A percentile compares a stretch with the other conserved stretches of the same genome.
These are phyloP conservation scores for Coregonus clupeaformis DNA, from an alignment of 2,113 vertebrate genomes.

Conservation along the genomic window DNA sequence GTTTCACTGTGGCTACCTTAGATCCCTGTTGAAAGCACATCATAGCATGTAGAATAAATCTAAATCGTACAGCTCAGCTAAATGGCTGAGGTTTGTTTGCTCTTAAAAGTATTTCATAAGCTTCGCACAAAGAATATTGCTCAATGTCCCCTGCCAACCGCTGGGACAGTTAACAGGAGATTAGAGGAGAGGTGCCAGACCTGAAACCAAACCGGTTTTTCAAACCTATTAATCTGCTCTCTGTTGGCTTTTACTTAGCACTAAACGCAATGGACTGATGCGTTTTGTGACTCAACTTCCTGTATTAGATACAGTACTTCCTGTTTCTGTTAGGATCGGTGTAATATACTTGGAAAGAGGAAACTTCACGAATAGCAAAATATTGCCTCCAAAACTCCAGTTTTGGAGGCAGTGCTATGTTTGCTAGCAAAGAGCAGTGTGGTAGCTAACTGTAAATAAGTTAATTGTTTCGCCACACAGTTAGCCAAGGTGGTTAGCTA, in stretches of 20 bases:
- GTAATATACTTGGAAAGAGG: too few relatives aligned
- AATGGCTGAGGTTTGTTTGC: conserved; percentile 39
- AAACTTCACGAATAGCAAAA: too few relatives aligned
- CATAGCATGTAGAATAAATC: conserved; percentile 28
- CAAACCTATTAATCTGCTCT: conserved; percentile 39
- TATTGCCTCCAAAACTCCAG: too few relatives aligned
- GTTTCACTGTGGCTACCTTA: conserved; percentile 26
- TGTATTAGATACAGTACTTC: conserved; percentile 21
- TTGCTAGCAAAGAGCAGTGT: too few relatives aligned
- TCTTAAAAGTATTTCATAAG: conserved; percentile 49
- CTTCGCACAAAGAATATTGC: conserved; percentile 55
- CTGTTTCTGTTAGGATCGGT: conserved; percentile 29
- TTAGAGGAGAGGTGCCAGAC: conserved; percentile 41
- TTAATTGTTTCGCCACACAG: too few relatives aligned
- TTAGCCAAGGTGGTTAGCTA: too few relatives aligned
- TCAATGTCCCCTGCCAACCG: conserved; percentile 35
- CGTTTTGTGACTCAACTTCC: conserved; percentile 23
- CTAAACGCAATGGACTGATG: conserved; percentile 19
- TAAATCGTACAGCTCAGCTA: conserved; percentile 25
- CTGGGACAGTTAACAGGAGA: conserved; percentile 46
- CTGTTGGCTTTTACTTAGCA: conserved; percentile 34
- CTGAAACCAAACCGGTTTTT: conserved; percentile 35
- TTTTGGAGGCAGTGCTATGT: too few relatives aligned
- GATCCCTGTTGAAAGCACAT: conserved; percentile 23
- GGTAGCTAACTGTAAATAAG: too few relatives aligned